Conservation (phyloP, 2,888 invertebrate genomes). For the Leptarthrus brevirostris region DNA sequence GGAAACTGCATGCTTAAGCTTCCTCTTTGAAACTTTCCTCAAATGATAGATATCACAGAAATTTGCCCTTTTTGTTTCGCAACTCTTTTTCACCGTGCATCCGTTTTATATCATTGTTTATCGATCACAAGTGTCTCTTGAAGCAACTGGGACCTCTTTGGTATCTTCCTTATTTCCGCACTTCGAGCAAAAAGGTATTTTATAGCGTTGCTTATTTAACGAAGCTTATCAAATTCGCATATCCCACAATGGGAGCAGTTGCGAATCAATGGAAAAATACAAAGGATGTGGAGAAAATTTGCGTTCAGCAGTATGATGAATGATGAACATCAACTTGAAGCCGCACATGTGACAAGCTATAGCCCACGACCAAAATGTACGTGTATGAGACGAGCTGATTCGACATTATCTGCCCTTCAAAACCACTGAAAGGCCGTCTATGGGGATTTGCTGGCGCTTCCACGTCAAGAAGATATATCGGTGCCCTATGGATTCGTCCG, state of each 20-base stretch:
- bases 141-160: not conserved
- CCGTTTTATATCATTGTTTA: not conserved
- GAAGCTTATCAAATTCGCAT: not conserved
- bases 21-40: too few relatives aligned
- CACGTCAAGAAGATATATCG: conserved; percentile 38
- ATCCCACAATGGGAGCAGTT: conserved; percentile 4
- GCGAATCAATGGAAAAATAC: conserved; percentile 2
- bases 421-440: conserved; percentile 36
- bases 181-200: not conserved
- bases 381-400: not conserved
- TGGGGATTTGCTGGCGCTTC: conserved; percentile 3
- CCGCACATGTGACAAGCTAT: conserved; percentile 26
- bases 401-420: conserved; percentile 24
- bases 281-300: conserved; percentile 10
- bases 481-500: not conserved
- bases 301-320: conserved; percentile 16
- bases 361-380: not conserved
- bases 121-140: not conserved
- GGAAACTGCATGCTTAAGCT: too few relatives aligned
- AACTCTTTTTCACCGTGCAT: not conserved
- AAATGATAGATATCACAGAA: not conserved
- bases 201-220: not conserved
- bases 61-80: not conserved
- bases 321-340: conserved; percentile 19
- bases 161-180: not conserved